phyloP scores from a whole-genome alignment of 1,140 invertebrate genomes.

The Asobara japonica region DNA sequence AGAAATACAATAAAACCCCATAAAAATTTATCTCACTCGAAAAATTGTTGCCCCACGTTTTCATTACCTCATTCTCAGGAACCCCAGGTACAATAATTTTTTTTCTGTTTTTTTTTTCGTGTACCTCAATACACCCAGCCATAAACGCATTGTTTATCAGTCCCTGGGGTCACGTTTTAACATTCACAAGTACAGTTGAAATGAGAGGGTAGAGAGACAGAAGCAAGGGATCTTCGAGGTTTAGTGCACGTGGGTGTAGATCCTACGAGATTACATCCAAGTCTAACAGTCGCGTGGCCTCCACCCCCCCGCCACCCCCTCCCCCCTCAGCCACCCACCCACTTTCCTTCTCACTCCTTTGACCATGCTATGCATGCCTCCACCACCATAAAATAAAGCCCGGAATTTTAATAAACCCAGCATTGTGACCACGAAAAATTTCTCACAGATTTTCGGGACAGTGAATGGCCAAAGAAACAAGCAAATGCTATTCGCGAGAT shows the following conservation, averaged over 20 bases:
- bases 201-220: constrained; percentile 24
- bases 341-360: constrained; percentile 8
- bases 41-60: neutral
- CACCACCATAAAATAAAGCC: constrained; percentile 53
- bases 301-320: constrained; percentile 37
- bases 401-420: constrained; percentile 59
- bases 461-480: neutral
- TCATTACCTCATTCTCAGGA: neutral
- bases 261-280: constrained; percentile 49
- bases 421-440: constrained; percentile 50
- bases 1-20: too few relatives aligned
- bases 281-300: constrained; percentile 53
- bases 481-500: neutral
- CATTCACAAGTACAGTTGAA: neutral
- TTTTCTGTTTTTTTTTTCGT: too few relatives aligned
- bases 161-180: neutral
- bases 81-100: neutral
- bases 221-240: neutral
- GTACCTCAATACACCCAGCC: neutral
- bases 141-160: neutral
- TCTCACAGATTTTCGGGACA: constrained; percentile 52
- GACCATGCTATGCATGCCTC: constrained; percentile 43
- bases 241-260: constrained; percentile 55
- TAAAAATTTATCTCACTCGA: neutral
- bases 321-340: constrained; percentile 33